phyloP scores from a whole-genome alignment of 2,888 invertebrate species.

The Dynastes grantii region DNA sequence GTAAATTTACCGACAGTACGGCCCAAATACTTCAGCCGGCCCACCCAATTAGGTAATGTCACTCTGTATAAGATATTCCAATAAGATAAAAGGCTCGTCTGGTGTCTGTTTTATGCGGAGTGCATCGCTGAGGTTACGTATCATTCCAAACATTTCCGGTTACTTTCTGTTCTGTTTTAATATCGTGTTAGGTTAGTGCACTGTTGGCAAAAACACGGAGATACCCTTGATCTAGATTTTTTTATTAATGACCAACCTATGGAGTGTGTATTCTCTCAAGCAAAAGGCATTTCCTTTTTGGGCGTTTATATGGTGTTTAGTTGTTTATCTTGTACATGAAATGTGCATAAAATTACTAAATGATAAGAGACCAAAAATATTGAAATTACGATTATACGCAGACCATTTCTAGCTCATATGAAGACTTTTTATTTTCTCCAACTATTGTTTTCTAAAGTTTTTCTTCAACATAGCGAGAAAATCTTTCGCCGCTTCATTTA shows the following conservation, averaged over 20 bases:
- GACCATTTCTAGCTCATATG: too few relatives aligned
- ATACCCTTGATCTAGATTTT: conserved; percentile 47
- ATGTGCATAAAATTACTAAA: background rate
- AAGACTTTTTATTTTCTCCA: too few relatives aligned
- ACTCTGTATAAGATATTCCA: conserved; percentile 20
- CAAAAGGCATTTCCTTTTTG: conserved; percentile 44
- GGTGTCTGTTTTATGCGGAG: conserved; percentile 23
- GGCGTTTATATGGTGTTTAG: background rate
- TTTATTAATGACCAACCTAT: conserved; percentile 3
- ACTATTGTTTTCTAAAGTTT: too few relatives aligned
- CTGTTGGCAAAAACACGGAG: conserved; percentile 9
- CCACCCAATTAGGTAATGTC: conserved; percentile 49
- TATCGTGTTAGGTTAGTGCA: background rate
- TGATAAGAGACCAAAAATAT: too few relatives aligned
- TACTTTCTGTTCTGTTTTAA: conserved; percentile 40
- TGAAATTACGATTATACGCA: too few relatives aligned
- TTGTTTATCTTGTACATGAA: background rate
- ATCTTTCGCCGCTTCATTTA: too few relatives aligned
- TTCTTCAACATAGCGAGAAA: too few relatives aligned
- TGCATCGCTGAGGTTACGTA: conserved; percentile 39
- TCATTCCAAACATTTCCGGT: conserved; percentile 46
- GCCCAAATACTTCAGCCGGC: conserved; percentile 45
- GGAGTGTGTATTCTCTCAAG: conserved; percentile 15
- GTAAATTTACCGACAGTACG: conserved; percentile 46
- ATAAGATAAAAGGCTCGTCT: conserved; percentile 24